Conservation (phyloP, 2,888 invertebrate species). For the Drosophila ochracea region DNA sequence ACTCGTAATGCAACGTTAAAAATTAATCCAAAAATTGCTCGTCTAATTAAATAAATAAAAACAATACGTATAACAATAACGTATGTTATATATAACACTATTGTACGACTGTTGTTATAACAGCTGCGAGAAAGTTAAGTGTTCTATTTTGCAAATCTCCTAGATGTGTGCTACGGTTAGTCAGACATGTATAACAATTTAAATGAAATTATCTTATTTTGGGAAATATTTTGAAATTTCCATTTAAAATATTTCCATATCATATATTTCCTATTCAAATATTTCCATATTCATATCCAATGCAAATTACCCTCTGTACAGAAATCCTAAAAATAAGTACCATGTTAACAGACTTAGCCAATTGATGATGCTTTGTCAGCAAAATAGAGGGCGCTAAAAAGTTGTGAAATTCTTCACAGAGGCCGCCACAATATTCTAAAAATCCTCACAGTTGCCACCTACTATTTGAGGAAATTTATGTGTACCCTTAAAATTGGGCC, state of each 20-base stretch:
- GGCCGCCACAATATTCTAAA: rapidly evolving
- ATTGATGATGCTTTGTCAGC: not conserved
- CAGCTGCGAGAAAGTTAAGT: not conserved
- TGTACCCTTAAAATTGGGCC: not conserved
- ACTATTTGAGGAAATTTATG: not conserved
- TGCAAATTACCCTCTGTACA: not conserved
- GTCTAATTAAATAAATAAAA: not conserved
- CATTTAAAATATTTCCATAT: not conserved
- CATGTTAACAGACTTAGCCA: not conserved
- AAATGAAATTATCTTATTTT: not conserved
- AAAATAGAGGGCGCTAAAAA: slow-evolving; percentile 9
- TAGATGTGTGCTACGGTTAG: not conserved
- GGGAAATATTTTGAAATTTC: not conserved
- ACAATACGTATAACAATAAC: not conserved
- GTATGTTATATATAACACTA: not conserved
- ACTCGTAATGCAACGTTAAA: not conserved
- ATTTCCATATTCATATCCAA: not conserved
- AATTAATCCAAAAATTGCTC: not conserved
- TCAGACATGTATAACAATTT: not conserved
- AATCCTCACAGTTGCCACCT: slow-evolving; percentile 1
- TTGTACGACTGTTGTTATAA: not conserved
- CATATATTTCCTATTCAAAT: not conserved
- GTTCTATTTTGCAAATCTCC: not conserved
- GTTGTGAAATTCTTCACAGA: not conserved
- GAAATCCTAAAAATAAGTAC: not conserved